phyloP scores from a whole-genome alignment of 2,888 invertebrate genomes.

The Trachelus tabidus region DNA sequence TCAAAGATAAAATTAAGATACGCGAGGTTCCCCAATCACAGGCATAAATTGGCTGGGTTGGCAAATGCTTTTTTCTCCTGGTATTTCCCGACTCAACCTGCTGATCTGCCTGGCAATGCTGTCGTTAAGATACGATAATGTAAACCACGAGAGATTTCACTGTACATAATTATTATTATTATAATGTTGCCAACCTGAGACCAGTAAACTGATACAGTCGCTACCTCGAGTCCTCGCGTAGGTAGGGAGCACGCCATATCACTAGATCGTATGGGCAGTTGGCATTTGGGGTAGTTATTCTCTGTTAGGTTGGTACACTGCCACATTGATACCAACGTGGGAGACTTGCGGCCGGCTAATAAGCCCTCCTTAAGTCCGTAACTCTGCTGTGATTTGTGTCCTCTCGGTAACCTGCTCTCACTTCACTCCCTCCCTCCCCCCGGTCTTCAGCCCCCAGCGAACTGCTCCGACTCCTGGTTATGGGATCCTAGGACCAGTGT shows the following conservation, averaged over 20 bases:
- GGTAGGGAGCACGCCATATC: not conserved
- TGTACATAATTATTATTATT: no score
- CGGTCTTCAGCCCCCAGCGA: slow-evolving; percentile 8
- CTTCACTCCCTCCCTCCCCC: not conserved
- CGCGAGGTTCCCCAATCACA: no score
- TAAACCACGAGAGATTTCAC: no score
- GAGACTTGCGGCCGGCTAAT: slow-evolving; percentile 32
- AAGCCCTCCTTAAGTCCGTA: slow-evolving; percentile 65
- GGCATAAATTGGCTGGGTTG: no score
- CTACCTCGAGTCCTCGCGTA: not conserved
- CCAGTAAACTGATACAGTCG: not conserved
- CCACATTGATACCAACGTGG: slow-evolving; percentile 19
- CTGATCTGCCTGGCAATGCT: no score
- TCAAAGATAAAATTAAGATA: no score
- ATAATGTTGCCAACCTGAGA: not conserved
- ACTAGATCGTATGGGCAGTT: not conserved
- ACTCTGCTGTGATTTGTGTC: slow-evolving; percentile 63
- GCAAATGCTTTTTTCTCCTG: no score
- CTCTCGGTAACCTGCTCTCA: slow-evolving; percentile 29
- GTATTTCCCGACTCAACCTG: no score
- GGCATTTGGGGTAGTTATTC: not conserved
- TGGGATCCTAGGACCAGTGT: not conserved
- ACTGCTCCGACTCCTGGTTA: slow-evolving; percentile 4
- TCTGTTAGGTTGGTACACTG: slow-evolving; percentile 9
- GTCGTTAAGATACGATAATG: no score